Evolutionary conservation across 2,888 invertebrate genomes (phyloP), one percentile per base, ranked within the genome.

Genomic region (Morpho deidamia): DNA sequence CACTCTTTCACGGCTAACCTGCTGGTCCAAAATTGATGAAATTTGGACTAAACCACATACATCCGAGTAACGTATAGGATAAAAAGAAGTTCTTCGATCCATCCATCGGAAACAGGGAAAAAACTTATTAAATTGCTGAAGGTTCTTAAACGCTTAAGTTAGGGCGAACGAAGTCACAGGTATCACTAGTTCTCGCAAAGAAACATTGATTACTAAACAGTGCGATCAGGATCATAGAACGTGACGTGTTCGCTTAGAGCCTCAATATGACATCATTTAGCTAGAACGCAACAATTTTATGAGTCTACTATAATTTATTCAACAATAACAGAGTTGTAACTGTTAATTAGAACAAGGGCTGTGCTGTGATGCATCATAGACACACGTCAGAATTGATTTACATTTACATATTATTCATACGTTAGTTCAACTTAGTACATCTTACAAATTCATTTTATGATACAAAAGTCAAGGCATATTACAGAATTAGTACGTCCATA

Each of bases 191-290:
- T 23, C 5, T 23, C 5, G n/a, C 23, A 23, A 23, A 5, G 4
- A 23, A 23, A 23, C 23, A 23, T 3, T 23, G 23, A 23, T 23
- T 23, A 23, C 4, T 23, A 23, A 23, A 9, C 9, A 37, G 33
- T 44, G 44, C 33, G 8, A 23, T 39, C 39, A 37, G 47, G 45
- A 49, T 51, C 44, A 41, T n/a, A 37, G 48, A 55, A 55, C 56
- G 54, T 62, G 56, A 58, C 58, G 54, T 23, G 58, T 55, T 55
- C 44, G 23, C 34, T 43, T 47, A 39, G 42, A 43, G 33, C 44
- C 44, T 48, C 48, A 48, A 53, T 50, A 57, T 63, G 61, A 61
- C 61, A 61, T 61, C 63, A 63, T 55, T 53, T 55, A 53, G 53
- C 47, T 46, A 53, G 47, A 53, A 23, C 43, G 39, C 50, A 40